phyloP scores from a whole-genome alignment of 2,797 vertebrate genomes.

The Enteromius argenteus region DNA sequence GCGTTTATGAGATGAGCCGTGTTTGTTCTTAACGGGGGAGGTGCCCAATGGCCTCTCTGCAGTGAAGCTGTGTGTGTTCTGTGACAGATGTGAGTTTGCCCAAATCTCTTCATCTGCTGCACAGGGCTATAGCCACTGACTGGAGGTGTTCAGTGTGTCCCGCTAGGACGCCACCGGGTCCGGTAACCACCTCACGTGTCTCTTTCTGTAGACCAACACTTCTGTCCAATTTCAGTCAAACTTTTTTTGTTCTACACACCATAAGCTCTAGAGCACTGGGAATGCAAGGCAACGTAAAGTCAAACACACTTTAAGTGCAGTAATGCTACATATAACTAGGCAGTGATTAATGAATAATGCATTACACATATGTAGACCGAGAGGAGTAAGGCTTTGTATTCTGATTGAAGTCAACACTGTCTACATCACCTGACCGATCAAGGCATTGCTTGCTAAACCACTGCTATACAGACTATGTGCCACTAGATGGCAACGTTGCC shows the following conservation, averaged over 20 bases:
- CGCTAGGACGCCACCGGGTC: conserved; percentile 85
- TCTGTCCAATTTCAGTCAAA: conserved; percentile 72
- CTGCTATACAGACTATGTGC: conserved; percentile 63
- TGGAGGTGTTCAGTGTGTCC: conserved; percentile 88
- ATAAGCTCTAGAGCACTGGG: conserved; percentile 40
- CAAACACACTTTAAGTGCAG: conserved; percentile 36
- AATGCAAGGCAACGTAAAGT: conserved; percentile 32
- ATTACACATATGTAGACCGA: conserved; percentile 16
- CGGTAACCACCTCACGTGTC: conserved; percentile 89
- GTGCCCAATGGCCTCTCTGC: conserved; percentile 66
- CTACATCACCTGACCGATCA: conserved; percentile 21
- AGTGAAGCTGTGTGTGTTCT: conserved; percentile 80
- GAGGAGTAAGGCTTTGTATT: conserved; percentile 81
- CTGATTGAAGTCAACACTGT: conserved; percentile 65
- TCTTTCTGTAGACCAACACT: conserved; percentile 83
- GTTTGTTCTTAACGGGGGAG: conserved; percentile 48
- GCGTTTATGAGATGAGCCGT: conserved; percentile 45
- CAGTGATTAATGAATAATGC: conserved; percentile 26
- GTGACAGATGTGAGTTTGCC: conserved; percentile 87
- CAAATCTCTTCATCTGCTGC: conserved; percentile 89
- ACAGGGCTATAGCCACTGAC: conserved; percentile 91
- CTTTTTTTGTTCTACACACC: conserved; percentile 27
- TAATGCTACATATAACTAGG: conserved; percentile 19
- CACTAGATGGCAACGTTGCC: conserved; percentile 37
- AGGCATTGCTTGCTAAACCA: conserved; percentile 59